Conservation (phyloP, 2,888 invertebrate genomes). For the Apodemia zela region DNA sequence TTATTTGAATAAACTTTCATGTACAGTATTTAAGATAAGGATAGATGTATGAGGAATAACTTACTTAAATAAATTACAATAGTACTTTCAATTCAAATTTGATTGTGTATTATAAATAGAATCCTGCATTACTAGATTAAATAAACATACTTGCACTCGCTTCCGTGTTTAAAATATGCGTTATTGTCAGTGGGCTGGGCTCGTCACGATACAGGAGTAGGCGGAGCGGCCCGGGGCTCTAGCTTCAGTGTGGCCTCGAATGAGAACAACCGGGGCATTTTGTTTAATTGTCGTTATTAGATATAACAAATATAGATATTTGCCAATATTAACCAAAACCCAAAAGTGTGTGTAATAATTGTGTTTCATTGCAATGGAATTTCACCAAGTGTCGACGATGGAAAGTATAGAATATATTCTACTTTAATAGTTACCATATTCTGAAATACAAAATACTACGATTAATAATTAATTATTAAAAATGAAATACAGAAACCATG, state of each 20-base stretch:
- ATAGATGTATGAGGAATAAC: background rate
- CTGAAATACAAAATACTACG: too few species aligned
- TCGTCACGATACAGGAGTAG: conserved; percentile 45
- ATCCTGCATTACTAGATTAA: conserved; percentile 14
- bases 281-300: conserved; percentile 35
- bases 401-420: too few species aligned
- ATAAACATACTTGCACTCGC: conserved; percentile 18
- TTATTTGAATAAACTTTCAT: too few species aligned
- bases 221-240: conserved; percentile 52
- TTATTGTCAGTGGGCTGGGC: conserved; percentile 31
- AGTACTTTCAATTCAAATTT: conserved; percentile 13
- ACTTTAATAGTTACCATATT: too few species aligned
- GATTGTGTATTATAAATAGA: conserved; percentile 18
- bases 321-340: background rate
- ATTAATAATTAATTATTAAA: too few species aligned
- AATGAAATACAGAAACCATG: too few species aligned
- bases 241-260: conserved; percentile 64
- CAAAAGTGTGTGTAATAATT: too few species aligned
- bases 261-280: conserved; percentile 47
- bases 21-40: too few species aligned
- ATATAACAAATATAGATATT: background rate
- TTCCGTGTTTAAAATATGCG: conserved; percentile 18
- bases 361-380: too few species aligned
- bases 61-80: background rate
- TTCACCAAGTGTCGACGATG: too few species aligned